Conservation (phyloP, 2,888 invertebrate genomes). For the Drosophila multiciliata region DNA sequence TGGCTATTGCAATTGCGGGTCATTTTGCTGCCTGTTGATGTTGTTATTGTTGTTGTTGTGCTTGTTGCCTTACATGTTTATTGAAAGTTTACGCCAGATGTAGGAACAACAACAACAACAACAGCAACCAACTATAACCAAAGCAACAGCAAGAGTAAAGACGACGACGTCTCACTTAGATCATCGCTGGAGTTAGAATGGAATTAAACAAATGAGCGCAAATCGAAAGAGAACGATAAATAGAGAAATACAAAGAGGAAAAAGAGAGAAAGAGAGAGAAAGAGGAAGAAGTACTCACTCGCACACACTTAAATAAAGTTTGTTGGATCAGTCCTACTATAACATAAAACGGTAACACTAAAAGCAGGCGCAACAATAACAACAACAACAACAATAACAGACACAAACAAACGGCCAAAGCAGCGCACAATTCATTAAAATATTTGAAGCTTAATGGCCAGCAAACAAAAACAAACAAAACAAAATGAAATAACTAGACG, state of each 20-base stretch:
- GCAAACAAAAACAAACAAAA: conserved; percentile 58
- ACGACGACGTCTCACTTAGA: conserved; percentile 78
- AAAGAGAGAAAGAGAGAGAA: not conserved
- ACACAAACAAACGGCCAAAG: conserved; percentile 26
- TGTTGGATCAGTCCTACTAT: conserved; percentile 27
- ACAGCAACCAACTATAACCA: conserved; percentile 5
- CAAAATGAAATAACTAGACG: not conserved
- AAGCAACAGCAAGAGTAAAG: conserved; percentile 24
- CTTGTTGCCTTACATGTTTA: conserved; percentile 29
- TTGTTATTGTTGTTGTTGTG: conserved; percentile 26
- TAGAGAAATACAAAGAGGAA: not conserved
- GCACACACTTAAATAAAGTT: conserved; percentile 31
- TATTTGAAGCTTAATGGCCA: conserved; percentile 58
- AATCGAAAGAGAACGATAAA: conserved; percentile 17
- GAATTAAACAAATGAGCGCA: conserved; percentile 72
- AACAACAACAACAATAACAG: conserved; percentile 26
- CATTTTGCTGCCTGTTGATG: conserved; percentile 32
- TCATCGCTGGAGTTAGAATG: conserved; percentile 83
- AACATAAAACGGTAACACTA: conserved; percentile 22
- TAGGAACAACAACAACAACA: conserved; percentile 40
- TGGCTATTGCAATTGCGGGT: conserved; percentile 45
- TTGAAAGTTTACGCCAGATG: conserved; percentile 70
- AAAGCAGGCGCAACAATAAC: not conserved
- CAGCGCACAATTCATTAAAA: conserved; percentile 46
- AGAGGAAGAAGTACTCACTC: conserved; percentile 2